Evolutionary conservation across 53 echinoderm and acorn worm genomes (phyloP).

Genomic region (Holothuria leucospilota): DNA sequence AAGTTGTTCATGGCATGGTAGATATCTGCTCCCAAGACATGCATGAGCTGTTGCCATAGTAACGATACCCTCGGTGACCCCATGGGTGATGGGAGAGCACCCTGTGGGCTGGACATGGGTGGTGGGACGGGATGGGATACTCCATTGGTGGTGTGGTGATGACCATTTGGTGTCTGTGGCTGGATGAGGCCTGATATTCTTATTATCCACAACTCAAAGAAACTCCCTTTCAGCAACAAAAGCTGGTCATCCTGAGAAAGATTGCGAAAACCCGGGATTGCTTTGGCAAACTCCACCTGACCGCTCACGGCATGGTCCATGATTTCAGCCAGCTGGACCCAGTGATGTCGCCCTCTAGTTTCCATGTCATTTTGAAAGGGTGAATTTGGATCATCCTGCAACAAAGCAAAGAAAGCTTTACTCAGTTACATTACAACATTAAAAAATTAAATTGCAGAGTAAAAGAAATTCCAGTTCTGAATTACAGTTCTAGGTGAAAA

Average conservation of each 20-base stretch:
- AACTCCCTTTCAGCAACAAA: constrained; percentile 87
- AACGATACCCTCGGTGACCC: constrained; percentile 68
- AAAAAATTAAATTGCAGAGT: no score
- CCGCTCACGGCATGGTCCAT: constrained; percentile 96
- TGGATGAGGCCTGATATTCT: constrained; percentile 84
- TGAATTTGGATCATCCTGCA: constrained; percentile 70
- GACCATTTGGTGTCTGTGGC: constrained; percentile 67
- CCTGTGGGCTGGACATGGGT: constrained; percentile 62
- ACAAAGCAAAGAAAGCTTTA: background rate
- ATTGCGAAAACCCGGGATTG: constrained; percentile 95
- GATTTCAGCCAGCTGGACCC: constrained; percentile 92
- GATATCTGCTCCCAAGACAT: constrained; percentile 80
- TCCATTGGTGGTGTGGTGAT: constrained; percentile 66
- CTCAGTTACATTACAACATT: no score
- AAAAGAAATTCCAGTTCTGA: no score
- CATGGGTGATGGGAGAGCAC: constrained; percentile 50
- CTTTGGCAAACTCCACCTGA: constrained; percentile 99
- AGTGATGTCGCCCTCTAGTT: constrained; percentile 77
- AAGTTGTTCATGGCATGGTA: constrained; percentile 91
- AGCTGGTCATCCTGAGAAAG: constrained; percentile 98
- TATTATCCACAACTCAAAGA: constrained; percentile 94
- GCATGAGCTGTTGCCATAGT: constrained; percentile 93
- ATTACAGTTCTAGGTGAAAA: no score
- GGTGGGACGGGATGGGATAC: constrained; percentile 66
- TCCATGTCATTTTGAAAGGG: constrained; percentile 73